Base-by-base conservation (phyloP, 2,797 vertebrate genomes). In the Melanotaenia parkinsoni region DNA sequence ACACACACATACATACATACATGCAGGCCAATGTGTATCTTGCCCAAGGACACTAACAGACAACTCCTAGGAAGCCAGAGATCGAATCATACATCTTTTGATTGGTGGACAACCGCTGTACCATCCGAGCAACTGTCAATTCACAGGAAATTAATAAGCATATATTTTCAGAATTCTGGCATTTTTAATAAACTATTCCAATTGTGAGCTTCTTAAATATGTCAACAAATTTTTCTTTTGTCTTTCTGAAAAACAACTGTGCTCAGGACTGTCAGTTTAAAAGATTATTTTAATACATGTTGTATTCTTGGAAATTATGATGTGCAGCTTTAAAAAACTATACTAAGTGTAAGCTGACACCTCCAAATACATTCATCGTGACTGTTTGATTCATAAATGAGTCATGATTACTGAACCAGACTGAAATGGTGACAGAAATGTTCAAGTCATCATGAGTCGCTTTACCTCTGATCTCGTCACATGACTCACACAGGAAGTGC, bases 381-480 rank as follows among this genome's bases (percentile, higher is more conserved):
- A 28, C 24, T 66, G 20, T 35, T 59, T 63, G 65, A 2, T 59
- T 63, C 40, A 2, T 32, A 73, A 68, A 60, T 51, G 13, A 14
- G 0, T 70, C 63, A 74, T 74, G 62, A 83, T 33, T 50, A 76
- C 70, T 62, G 74, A 79, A 84, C 51, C 33, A 26, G 24, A 32
- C 53, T 68, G 64, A 78, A 50, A 70, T 6, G 28, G 71, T 72
- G 79, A 81, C 69, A 3, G 26, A 14, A 26, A 13, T 45, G 22
- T 57, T 74, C 71, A 64, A 67, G 58, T 65, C 69, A 47, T 7
- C 0, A 28, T 74, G 88, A 88, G 62, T 90, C 86, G 86, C 82
- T 78, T 80, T 76, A 64, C 58, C 68, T 66, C 61, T 81, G 63
- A 88, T 89, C 62, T 70, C 77, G 80, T 85, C 72, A 78, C 72